Conservation (phyloP, 2,113 vertebrate genomes). For the Silurus meridionalis region DNA sequence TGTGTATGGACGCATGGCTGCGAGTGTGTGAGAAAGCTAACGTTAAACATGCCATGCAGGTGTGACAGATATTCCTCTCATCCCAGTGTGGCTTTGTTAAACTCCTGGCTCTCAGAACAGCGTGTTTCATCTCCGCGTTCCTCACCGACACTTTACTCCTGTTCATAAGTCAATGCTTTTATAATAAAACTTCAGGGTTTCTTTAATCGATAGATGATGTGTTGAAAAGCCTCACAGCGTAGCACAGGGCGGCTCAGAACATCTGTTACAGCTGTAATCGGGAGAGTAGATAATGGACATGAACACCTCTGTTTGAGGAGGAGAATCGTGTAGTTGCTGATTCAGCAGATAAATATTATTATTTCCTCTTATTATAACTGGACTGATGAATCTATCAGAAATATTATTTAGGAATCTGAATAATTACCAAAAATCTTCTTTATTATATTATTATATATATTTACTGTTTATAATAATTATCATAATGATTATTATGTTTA, state of each 20-base stretch:
- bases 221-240: neutral
- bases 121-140: neutral
- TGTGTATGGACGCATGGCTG: neutral
- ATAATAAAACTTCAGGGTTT: neutral
- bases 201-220: neutral
- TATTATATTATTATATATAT: too few relatives aligned
- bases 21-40: neutral
- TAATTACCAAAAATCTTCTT: too few relatives aligned
- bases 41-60: neutral
- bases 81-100: neutral
- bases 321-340: neutral
- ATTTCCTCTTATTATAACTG: neutral
- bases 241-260: neutral
- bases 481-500: too few relatives aligned
- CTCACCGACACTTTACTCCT: neutral
- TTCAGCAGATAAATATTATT: neutral
- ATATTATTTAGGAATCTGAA: too few relatives aligned
- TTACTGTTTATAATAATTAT: too few relatives aligned
- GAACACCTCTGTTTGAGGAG: neutral
- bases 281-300: neutral
- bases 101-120: neutral
- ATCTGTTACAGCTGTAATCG: neutral
- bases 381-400: too few relatives aligned
- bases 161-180: neutral
- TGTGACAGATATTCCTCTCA: constrained; percentile 6